Percentiles rank a stretch among this genome's conserved stretches.
phyloP scores from a whole-genome alignment of 2,797 vertebrate genomes.

The Anniella stebbinsi region DNA sequence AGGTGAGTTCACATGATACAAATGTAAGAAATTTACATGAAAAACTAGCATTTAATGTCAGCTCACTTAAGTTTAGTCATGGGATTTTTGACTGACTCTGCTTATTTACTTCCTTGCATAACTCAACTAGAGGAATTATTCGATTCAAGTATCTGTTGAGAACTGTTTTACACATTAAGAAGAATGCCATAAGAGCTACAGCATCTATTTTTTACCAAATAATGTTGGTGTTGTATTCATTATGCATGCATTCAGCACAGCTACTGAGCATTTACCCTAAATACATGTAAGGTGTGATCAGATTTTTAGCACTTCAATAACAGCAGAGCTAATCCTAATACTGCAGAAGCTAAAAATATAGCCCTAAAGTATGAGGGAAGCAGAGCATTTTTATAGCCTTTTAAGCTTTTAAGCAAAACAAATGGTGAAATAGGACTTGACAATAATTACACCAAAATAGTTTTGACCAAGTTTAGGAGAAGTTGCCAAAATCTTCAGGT shows the following conservation, averaged over 20 bases:
- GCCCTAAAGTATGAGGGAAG: background rate
- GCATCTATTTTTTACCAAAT: background rate
- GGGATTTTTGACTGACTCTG: background rate
- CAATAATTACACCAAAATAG: background rate
- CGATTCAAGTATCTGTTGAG: background rate
- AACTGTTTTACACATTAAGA: background rate
- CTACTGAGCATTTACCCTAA: background rate
- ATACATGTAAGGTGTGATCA: background rate
- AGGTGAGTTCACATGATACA: background rate
- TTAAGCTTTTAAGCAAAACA: slow-evolving; percentile 15
- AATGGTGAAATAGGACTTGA: background rate
- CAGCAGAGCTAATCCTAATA: background rate
- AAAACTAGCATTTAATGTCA: background rate
- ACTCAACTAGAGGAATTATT: background rate
- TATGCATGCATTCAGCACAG: background rate
- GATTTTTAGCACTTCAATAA: background rate
- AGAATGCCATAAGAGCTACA: background rate
- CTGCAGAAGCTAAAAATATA: background rate
- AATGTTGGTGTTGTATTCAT: background rate
- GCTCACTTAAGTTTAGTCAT: background rate
- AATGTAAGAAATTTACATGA: background rate
- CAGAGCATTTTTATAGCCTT: background rate
- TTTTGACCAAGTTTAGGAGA: background rate
- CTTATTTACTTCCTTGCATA: background rate
- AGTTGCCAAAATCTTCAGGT: background rate